These are phyloP conservation scores for Tridacna gigas DNA, from an alignment of 2,888 invertebrate genomes.

Conservation along the genomic window DNA sequence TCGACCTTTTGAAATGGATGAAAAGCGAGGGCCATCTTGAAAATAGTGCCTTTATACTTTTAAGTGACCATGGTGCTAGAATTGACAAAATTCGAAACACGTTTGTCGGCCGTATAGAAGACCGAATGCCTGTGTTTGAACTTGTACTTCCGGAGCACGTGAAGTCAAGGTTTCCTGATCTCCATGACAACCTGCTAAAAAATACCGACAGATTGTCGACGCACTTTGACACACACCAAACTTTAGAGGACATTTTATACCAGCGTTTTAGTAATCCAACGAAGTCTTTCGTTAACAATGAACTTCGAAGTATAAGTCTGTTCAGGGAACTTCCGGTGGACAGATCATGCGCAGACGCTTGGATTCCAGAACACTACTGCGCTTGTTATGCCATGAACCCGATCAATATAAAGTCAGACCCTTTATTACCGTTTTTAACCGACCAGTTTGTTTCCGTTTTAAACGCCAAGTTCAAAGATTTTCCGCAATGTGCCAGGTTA, in stretches of 20 bases:
- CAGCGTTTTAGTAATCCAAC: slow-evolving; percentile 62
- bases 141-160: slow-evolving; percentile 91
- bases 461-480: slow-evolving; percentile 29
- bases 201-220: slow-evolving; percentile 91
- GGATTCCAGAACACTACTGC: slow-evolving; percentile 89
- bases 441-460: slow-evolving; percentile 33
- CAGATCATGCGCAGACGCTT: slow-evolving; percentile 91
- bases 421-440: slow-evolving; percentile 19
- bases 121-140: slow-evolving; percentile 93
- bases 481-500: slow-evolving; percentile 42
- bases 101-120: slow-evolving; percentile 92
- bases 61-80: slow-evolving; percentile 96
- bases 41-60: slow-evolving; percentile 78
- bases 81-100: slow-evolving; percentile 94
- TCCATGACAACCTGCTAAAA: slow-evolving; percentile 88
- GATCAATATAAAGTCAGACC: slow-evolving; percentile 37
- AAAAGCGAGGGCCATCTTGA: slow-evolving; percentile 81
- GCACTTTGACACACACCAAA: slow-evolving; percentile 93
- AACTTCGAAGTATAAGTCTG: slow-evolving; percentile 87
- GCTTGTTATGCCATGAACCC: slow-evolving; percentile 65
- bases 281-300: slow-evolving; percentile 33
- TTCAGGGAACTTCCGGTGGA: slow-evolving; percentile 90
- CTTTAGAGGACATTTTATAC: slow-evolving; percentile 88
- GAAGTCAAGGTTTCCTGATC: slow-evolving; percentile 87
- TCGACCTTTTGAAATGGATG: slow-evolving; percentile 87